Evolutionary conservation across 64 coral and sea anemone species (phyloP), one percentile per base, ranked within the genome.

Genomic region (Actinia equina): DNA sequence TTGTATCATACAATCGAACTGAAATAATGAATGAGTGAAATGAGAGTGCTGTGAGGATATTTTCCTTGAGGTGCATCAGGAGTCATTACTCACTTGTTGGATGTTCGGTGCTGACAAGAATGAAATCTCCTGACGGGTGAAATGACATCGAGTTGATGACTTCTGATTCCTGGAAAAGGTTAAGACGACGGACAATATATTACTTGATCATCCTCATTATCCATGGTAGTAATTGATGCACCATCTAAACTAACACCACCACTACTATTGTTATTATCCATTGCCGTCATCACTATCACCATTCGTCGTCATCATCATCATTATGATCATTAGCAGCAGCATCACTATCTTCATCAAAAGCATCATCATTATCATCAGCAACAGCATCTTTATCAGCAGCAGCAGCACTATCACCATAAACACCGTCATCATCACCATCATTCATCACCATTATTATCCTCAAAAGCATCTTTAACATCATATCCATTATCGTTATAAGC

Each of bases 1-100:
- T 92, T 16, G 86, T 87, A 76, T 98, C 96, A 79, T 98, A 98
- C 56, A 98, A 85, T 55, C 96, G 96, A 79, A 98, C 96, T 98
- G 57, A 15, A 88, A 85, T 86, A 62, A 49, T 25, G 14, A 74
- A 74, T 10, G 13, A 74, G 42, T 42, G 69, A 74, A 74, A 37
- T 14, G 25, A 74, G 26, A 30, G 69, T 9, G 6, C 1, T 12
- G 11, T 77, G 25, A 45, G 30, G 30, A 37, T 37, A 37, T 37
- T 37, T 37, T 37, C 30, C 30, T 37, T 37, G 30, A 1, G 53
- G 46, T 41, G 19, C 2, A 18, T 30, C 22, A 82, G 20, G 19
- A 4, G 20, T 53, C 14, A 7, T 69, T 7, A 98, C 95, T 83
- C 59, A 98, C 95, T 98, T 27, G 95, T 98, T 59, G 95, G 95